phyloP scores from a whole-genome alignment of 2,797 vertebrate genomes.

The Mormyrops attenuatus region DNA sequence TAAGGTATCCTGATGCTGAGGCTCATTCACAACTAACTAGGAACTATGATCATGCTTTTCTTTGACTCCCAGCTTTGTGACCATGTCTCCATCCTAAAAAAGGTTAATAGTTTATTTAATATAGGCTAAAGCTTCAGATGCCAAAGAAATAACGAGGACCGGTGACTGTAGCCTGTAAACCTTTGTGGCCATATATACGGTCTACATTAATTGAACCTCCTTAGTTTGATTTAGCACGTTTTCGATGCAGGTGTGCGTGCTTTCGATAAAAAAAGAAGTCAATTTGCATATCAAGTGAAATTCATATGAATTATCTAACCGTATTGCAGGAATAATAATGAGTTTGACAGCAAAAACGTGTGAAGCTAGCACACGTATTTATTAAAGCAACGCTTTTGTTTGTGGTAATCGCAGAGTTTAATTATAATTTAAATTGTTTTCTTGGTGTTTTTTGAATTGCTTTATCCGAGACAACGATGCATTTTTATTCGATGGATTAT shows the following conservation, averaged over 20 bases:
- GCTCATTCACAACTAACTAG: neutral
- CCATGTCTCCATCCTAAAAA: neutral
- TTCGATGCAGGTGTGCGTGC: constrained; percentile 30
- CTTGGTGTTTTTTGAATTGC: neutral
- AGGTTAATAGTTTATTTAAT: neutral
- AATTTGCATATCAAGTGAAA: constrained; percentile 38
- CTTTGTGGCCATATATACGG: neutral
- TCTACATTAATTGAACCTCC: neutral
- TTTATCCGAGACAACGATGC: neutral
- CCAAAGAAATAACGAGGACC: neutral
- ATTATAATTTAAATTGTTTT: neutral
- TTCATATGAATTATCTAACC: constrained; percentile 15
- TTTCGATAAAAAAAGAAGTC: neutral
- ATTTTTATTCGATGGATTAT: neutral
- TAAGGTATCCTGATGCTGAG: neutral
- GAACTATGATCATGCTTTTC: neutral
- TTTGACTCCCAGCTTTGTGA: neutral
- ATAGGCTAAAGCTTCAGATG: neutral
- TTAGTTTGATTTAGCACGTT: constrained; percentile 16
- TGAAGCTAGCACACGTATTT: neutral
- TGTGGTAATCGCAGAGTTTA: neutral
- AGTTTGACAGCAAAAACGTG: neutral
- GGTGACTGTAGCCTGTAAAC: neutral
- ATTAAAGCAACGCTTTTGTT: neutral
- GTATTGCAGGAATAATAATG: constrained; percentile 29